Percentiles rank a stretch among this genome's conserved stretches.
These are phyloP conservation scores for Arenaria interpres DNA, from an alignment of 2,113 vertebrate species.

Conservation along the genomic window DNA sequence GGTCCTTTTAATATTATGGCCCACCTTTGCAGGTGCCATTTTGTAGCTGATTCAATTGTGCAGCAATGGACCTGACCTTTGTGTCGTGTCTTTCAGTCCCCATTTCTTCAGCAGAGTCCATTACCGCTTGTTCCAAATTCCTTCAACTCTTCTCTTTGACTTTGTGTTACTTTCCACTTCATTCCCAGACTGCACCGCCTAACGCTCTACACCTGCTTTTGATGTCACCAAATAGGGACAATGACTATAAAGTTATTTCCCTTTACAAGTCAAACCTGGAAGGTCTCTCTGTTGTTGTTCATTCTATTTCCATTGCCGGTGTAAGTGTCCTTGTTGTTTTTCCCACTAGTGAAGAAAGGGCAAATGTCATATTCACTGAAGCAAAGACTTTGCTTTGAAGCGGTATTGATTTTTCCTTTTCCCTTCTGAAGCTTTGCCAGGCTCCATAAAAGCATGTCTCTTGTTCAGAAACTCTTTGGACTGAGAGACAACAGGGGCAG, in stretches of 20 bases:
- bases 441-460: slow-evolving; percentile 52
- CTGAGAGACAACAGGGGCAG: slow-evolving; percentile 51
- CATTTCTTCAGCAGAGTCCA: background rate
- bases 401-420: slow-evolving; percentile 61
- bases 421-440: slow-evolving; percentile 56
- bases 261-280: slow-evolving; percentile 56
- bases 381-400: slow-evolving; percentile 64
- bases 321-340: slow-evolving; percentile 66
- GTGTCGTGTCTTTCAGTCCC: background rate
- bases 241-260: slow-evolving; percentile 37
- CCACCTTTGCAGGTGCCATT: slow-evolving; percentile 25
- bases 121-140: slow-evolving; percentile 1
- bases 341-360: slow-evolving; percentile 59
- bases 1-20: background rate
- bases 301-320: slow-evolving; percentile 42
- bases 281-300: slow-evolving; percentile 51
- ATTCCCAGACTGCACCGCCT: background rate
- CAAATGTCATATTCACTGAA: slow-evolving; percentile 70
- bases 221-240: slow-evolving; percentile 43
- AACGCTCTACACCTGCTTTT: slow-evolving; percentile 6
- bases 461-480: slow-evolving; percentile 60
- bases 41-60: background rate
- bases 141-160: slow-evolving; percentile 9
- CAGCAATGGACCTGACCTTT: slow-evolving; percentile 7
- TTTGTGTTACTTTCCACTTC: slow-evolving; percentile 32